A percentile compares a stretch with the other conserved stretches of the same genome.
phyloP scores from a whole-genome alignment of 2,888 invertebrate genomes.

The Strigamia transsilvanica region DNA sequence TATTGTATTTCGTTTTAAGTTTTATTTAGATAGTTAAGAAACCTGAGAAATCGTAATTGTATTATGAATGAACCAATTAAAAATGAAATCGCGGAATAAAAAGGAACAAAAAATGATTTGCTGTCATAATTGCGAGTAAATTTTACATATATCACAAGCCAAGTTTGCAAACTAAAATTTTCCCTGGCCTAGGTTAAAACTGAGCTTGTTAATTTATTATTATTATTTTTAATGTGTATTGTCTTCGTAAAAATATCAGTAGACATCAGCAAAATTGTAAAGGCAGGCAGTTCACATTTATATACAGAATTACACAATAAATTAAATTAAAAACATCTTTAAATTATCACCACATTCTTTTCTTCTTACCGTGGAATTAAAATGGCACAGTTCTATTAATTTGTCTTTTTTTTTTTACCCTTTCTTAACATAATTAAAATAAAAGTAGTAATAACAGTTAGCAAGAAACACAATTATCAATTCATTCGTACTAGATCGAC shows the following conservation, averaged over 20 bases:
- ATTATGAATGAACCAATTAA: background rate
- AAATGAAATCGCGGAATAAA: background rate
- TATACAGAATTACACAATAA: conserved; percentile 48
- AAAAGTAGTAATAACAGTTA: conserved; percentile 27
- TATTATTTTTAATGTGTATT: background rate
- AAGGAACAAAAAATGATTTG: background rate
- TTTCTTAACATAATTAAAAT: background rate
- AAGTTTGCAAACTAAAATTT: background rate
- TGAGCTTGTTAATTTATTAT: background rate
- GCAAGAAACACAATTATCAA: background rate
- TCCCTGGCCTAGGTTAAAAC: background rate
- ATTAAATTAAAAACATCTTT: conserved; percentile 7
- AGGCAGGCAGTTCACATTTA: conserved; percentile 45
- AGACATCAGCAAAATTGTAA: conserved; percentile 23
- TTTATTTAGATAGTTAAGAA: background rate
- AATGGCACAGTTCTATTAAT: conserved; percentile 26
- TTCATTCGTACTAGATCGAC: background rate
- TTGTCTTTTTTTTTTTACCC: conserved; percentile 20
- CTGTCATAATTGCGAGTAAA: conserved; percentile 17
- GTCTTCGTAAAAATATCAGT: conserved; percentile 23
- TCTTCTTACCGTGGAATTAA: background rate
- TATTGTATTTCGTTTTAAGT: background rate
- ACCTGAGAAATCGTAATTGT: background rate
- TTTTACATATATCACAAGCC: conserved; percentile 19
- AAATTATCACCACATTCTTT: conserved; percentile 24